Percentiles rank a stretch among this genome's conserved stretches.
Evolutionary conservation across 1,140 invertebrate genomes (phyloP).

Genomic region (Pentalonia nigronervosa): DNA sequence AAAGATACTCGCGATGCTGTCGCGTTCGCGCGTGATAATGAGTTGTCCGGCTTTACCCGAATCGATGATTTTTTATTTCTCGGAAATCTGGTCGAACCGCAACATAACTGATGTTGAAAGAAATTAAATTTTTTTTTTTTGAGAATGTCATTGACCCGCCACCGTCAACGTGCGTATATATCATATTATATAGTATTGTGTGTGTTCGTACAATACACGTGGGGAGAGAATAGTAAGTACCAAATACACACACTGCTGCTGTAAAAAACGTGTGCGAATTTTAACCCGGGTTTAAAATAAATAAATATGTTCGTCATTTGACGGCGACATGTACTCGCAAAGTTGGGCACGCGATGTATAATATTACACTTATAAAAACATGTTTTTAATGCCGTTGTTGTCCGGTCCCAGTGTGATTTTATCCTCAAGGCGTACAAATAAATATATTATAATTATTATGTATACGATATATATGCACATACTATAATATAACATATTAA

Average conservation of each 20-base stretch:
- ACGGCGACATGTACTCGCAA: background rate
- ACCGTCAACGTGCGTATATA: background rate
- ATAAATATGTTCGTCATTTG: background rate
- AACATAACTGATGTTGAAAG: background rate
- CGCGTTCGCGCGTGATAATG: background rate
- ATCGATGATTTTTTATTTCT: background rate
- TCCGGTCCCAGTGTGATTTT: background rate
- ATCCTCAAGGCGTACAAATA: background rate
- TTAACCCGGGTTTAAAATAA: background rate
- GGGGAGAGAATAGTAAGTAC: background rate
- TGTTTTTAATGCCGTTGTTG: conserved; percentile 1
- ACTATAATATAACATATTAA: background rate
- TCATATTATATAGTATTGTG: background rate
- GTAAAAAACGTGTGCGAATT: background rate
- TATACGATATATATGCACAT: background rate
- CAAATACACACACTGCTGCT: background rate
- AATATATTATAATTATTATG: background rate
- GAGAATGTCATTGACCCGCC: conserved; percentile 18
- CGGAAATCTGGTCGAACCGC: background rate
- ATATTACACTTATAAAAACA: background rate
- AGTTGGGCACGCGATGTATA: background rate
- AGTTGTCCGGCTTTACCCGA: background rate
- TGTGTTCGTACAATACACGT: background rate
- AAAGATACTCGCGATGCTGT: background rate
- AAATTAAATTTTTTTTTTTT: background rate